Evolutionary conservation across 2,797 vertebrate genomes (phyloP), one percentile per base, ranked within the genome.

Genomic region (Sebastes oblongus): DNA sequence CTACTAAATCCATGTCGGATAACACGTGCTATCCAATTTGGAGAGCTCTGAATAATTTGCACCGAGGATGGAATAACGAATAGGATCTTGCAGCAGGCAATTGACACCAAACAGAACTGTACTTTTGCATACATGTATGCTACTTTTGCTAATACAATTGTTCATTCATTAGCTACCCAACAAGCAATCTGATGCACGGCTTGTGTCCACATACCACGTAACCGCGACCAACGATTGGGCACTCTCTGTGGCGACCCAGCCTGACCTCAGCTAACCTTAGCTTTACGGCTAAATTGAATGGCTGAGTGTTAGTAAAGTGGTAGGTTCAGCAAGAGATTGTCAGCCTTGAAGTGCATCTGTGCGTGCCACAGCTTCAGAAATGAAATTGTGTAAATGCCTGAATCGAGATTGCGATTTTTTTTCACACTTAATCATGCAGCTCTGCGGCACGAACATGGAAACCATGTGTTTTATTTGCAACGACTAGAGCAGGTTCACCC

Each of bases 141-240:
- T 42, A 42, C 39, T 42, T 42, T 42, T 42, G 39, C 39, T 42
- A 1, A 14, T 42, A 42, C 2, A 42, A 42, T 14, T 42, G 13
- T 6, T 42, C 1, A 42, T 16, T 42, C 39, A 42, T 42, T 42
- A 42, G 39, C 39, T 42, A 42, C 13, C 6, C 1, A 42, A 42
- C 3, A 39, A 39, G 36, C 36, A 39, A 39, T 39, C 36, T 39
- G 36, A 39, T 39, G 36, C 36, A 14, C 13, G 39, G 14, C 39
- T 16, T 42, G 39, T 42, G 39, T 42, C 39, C 39, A 42, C 39
- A 0, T 42, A 1, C 14, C 39, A 42, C 14, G 14, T 16, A 42
- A 42, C 39, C 14, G 0, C 0, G 5, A 50, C 16, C 42, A 50
- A 50, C 4, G 42, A 20, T 42, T 16, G 39, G 39, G 39, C 39